Evolutionary conservation across 2,888 invertebrate genomes (phyloP).

Genomic region (Coelogynopora nodosa): DNA sequence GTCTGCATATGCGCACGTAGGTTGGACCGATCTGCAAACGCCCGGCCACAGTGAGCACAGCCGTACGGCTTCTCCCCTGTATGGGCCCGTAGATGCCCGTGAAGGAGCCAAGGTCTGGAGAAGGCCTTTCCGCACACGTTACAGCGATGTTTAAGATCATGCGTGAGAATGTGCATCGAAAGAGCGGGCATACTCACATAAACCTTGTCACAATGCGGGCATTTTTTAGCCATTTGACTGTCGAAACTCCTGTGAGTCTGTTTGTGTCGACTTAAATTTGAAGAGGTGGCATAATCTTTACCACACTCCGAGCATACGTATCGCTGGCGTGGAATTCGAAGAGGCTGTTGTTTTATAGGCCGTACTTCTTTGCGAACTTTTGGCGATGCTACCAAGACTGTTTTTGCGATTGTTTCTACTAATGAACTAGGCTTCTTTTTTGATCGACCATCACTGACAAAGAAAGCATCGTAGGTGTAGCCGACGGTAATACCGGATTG

Average conservation of each 20-base stretch:
- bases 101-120: conserved; percentile 85
- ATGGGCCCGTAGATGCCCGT: conserved; percentile 70
- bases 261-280: conserved; percentile 81
- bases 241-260: conserved; percentile 88
- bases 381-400: neutral
- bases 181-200: conserved; percentile 97
- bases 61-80: conserved; percentile 75
- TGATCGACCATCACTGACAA: conserved; percentile 68
- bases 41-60: conserved; percentile 86
- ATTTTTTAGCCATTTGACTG: conserved; percentile 86
- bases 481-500: conserved; percentile 57
- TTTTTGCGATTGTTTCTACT: neutral
- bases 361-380: too few relatives aligned
- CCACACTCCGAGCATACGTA: conserved; percentile 83
- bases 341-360: neutral
- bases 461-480: conserved; percentile 65
- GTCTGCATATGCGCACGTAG: conserved; percentile 91
- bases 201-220: conserved; percentile 88
- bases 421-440: conserved; percentile 53
- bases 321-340: conserved; percentile 46
- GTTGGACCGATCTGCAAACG: conserved; percentile 88
- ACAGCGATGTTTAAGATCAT: conserved; percentile 88
- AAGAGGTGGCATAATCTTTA: conserved; percentile 83
- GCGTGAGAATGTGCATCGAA: conserved; percentile 86
- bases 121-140: conserved; percentile 88